Percentiles rank a stretch among this genome's conserved stretches.
phyloP scores from a whole-genome alignment of 2,113 vertebrate species.

The Myrmophylax atrothorax region DNA sequence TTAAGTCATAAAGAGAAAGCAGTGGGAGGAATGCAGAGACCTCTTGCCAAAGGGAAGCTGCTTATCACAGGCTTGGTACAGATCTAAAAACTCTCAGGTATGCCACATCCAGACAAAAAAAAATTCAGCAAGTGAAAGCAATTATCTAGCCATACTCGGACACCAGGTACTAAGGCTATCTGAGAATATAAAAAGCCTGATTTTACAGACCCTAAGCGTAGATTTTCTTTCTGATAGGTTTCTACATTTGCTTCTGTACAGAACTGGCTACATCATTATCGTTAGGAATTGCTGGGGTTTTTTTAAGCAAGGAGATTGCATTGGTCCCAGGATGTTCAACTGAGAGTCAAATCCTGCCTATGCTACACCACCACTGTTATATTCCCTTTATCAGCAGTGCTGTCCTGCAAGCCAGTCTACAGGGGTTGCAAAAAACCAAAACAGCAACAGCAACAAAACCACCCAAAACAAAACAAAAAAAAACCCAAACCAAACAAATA shows the following conservation, averaged over 20 bases:
- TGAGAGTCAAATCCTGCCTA: neutral
- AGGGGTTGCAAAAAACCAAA: neutral
- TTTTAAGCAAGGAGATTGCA: neutral
- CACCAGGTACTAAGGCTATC: neutral
- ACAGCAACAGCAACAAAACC: neutral
- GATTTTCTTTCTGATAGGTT: neutral
- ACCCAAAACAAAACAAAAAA: no score
- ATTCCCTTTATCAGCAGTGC: no score
- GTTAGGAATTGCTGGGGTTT: no score
- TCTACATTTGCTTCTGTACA: neutral
- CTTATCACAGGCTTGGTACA: neutral
- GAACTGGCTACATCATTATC: no score
- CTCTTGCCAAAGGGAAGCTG: slow-evolving; percentile 52
- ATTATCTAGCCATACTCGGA: neutral
- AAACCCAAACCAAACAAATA: neutral
- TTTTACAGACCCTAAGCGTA: neutral
- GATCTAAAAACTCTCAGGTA: neutral
- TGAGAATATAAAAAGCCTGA: neutral
- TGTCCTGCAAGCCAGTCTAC: no score
- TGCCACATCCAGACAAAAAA: neutral
- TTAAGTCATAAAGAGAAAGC: slow-evolving; percentile 43
- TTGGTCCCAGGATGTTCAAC: neutral
- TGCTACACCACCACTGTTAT: no score
- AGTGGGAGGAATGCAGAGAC: neutral
- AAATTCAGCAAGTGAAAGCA: neutral